Conservation (phyloP, 2,888 invertebrate species). For the Pandemis cinnamomeana region DNA sequence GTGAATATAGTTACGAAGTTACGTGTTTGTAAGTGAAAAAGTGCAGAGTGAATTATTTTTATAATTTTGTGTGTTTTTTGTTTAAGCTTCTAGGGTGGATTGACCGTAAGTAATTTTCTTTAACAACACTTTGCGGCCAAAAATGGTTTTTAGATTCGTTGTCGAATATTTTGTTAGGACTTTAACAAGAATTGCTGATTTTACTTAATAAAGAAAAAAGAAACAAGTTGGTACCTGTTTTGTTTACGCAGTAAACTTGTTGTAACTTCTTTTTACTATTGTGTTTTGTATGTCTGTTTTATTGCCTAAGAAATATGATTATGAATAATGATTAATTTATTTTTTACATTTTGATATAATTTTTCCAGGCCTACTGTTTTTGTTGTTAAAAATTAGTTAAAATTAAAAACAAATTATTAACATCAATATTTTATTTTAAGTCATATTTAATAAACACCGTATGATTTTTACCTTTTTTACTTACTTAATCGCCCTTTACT, state of each 20-base stretch:
- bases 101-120: slow-evolving; percentile 24
- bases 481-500: slow-evolving; percentile 49
- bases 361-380: too few relatives aligned
- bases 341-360: too few relatives aligned
- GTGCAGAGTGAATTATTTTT: slow-evolving; percentile 19
- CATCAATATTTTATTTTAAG: not conserved
- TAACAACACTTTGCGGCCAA: not conserved
- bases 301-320: too few relatives aligned
- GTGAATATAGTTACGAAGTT: slow-evolving; percentile 9
- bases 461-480: slow-evolving; percentile 10
- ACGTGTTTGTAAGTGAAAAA: slow-evolving; percentile 20
- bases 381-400: too few relatives aligned
- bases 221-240: too few relatives aligned
- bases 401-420: not conserved
- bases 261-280: too few relatives aligned
- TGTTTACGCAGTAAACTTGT: too few relatives aligned
- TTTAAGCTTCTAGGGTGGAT: slow-evolving; percentile 7
- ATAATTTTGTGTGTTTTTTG: slow-evolving; percentile 8
- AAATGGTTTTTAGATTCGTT: not conserved
- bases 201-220: not conserved
- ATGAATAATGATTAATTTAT: too few relatives aligned
- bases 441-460: not conserved
- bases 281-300: too few relatives aligned
- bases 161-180: not conserved
- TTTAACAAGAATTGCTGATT: not conserved